Base-by-base conservation (phyloP, 2,797 vertebrate genomes). In the Arremon aurantiirostris region DNA sequence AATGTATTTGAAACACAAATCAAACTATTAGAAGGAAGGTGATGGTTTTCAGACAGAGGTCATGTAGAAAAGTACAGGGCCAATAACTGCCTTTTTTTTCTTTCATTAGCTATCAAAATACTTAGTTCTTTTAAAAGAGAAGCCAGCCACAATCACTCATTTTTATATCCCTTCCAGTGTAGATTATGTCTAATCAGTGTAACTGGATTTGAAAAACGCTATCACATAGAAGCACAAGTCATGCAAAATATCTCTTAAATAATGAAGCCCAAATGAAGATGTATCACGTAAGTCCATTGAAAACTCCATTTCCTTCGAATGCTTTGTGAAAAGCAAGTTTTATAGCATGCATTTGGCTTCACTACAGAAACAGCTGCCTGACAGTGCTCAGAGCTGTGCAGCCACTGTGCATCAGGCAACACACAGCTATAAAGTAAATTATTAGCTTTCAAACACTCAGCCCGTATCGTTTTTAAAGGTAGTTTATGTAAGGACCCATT, bases 1-100 rank as follows among this genome's bases (percentile, higher is more conserved):
- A 93, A 96, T 95, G 95, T 95, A 94, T 95, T 90, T 23, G 1
- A 94, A 95, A 95, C 82, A 95, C 77, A 95, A 93, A 97, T 94
- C 72, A 82, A 79, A 91, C 79, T 92, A 92, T 93, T 81, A 92
- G 84, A 91, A 91, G 91, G 84, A 95, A 93, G 64, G 89, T 93
- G 86, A 91, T 87, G 82, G 69, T 92, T 86, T 92, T 93, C 79
- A 83, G 61, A 71, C 79, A 91, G 82, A 95, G 92, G 94, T 95
- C 91, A 92, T 41, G 50, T 42, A 59, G 84, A 89, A 95, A 87
- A 85, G 56, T 44, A 65, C 30, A 53, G 64, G 75, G 26, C 56
- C 20, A 82, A 82, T 73, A 90, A 77, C 49, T 44, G 12, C 22
- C 22, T 71, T 92, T 90, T 91, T 65, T 66, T 53, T 34, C 20